phyloP scores from a whole-genome alignment of 1,140 invertebrate species.

The Tetranychus cinnabarinus region DNA sequence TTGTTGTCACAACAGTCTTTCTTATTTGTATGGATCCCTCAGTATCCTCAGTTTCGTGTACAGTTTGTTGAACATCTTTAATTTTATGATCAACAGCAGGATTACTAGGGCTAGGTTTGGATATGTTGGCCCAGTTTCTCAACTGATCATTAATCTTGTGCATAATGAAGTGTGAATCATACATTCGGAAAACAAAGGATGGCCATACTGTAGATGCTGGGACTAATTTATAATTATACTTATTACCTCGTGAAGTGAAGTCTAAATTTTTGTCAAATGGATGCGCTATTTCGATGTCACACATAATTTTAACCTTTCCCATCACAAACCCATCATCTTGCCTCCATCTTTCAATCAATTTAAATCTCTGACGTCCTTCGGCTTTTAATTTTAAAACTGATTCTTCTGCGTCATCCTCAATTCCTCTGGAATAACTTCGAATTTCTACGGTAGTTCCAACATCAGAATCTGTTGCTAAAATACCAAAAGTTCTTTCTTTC shows the following conservation, averaged over 20 bases:
- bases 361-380: slow-evolving; percentile 38
- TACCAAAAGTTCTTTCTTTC: slow-evolving; percentile 35
- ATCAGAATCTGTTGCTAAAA: slow-evolving; percentile 12
- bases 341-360: slow-evolving; percentile 25
- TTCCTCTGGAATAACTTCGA: slow-evolving; percentile 27
- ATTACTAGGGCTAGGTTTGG: neutral
- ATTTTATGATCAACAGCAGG: neutral
- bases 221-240: neutral
- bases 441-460: slow-evolving; percentile 47
- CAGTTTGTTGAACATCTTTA: neutral
- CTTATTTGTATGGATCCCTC: neutral
- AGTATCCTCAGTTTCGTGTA: neutral
- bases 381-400: slow-evolving; percentile 26
- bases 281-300: slow-evolving; percentile 31
- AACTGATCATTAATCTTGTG: neutral
- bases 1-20: neutral
- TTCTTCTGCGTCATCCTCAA: slow-evolving; percentile 7
- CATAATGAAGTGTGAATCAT: slow-evolving; percentile 4
- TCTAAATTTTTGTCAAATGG: slow-evolving; percentile 11
- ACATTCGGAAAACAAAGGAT: slow-evolving; percentile 16
- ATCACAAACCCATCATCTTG: slow-evolving; percentile 14
- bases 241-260: slow-evolving; percentile 3
- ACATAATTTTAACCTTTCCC: slow-evolving; percentile 36
- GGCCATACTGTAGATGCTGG: slow-evolving; percentile 21
- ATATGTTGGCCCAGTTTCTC: neutral